Conservation (phyloP, 2,113 vertebrate species). For the Phaetusa simplex region DNA sequence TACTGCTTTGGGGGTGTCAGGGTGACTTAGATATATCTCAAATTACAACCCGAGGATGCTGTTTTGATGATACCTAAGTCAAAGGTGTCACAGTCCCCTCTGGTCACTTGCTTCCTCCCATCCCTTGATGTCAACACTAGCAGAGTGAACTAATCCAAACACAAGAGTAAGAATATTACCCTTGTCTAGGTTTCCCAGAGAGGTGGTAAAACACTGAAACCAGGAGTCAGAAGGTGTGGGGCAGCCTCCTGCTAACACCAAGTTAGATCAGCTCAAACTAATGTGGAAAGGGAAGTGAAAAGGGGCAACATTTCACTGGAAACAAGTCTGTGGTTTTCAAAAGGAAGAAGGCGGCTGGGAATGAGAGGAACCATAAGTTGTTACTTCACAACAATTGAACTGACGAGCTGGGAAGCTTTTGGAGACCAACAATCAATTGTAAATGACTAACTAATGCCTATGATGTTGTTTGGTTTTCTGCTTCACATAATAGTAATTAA, state of each 20-base stretch:
- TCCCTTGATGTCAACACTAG: not conserved
- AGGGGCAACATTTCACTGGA: not conserved
- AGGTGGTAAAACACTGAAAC: not conserved
- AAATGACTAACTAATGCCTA: not conserved
- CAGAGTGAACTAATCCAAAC: not conserved
- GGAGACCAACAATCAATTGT: not conserved
- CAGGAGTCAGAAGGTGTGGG: not conserved
- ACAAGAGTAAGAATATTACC: not conserved
- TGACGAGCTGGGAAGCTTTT: not conserved
- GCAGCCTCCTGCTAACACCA: not conserved
- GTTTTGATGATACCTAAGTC: not conserved
- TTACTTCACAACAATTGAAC: not conserved
- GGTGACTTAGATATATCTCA: not conserved
- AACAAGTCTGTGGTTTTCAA: not conserved
- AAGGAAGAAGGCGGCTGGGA: not conserved
- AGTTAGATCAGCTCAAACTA: not conserved
- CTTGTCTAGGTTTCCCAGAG: not conserved
- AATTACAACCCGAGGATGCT: not conserved
- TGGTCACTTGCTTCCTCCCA: not conserved
- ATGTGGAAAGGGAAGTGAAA: not conserved
- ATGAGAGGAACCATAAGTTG: not conserved
- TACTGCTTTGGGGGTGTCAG: not conserved
- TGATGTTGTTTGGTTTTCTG: not conserved
- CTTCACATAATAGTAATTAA: not conserved
- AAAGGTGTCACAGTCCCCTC: not conserved